A percentile compares a stretch with the other conserved stretches of the same genome.
These are phyloP conservation scores for Pangasius macronema DNA, from an alignment of 2,797 vertebrate genomes.

Conservation along the genomic window DNA sequence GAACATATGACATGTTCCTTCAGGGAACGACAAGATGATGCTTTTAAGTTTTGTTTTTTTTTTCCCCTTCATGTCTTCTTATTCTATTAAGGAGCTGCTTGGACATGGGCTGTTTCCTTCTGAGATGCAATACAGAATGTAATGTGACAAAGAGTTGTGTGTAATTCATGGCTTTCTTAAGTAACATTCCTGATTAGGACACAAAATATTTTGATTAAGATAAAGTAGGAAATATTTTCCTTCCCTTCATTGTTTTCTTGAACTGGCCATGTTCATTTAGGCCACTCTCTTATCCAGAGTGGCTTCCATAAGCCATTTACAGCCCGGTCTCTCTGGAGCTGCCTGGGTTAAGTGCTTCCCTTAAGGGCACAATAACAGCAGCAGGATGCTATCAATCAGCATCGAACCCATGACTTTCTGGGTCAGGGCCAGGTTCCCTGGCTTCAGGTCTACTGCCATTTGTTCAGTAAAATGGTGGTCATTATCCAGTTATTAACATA, in stretches of 20 bases:
- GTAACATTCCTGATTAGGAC: slow-evolving; percentile 13
- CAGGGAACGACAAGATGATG: not conserved
- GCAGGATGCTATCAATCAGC: slow-evolving; percentile 45
- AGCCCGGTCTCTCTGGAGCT: slow-evolving; percentile 31
- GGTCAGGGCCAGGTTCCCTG: not conserved
- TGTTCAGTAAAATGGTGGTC: not conserved
- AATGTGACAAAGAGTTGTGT: not conserved
- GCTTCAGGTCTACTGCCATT: not conserved
- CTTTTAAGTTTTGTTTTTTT: not conserved
- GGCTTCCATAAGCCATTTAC: slow-evolving; percentile 32
- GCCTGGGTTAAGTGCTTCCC: slow-evolving; percentile 43
- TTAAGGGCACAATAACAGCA: slow-evolving; percentile 40
- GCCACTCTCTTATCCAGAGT: slow-evolving; percentile 16
- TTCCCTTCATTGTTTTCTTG: slow-evolving; percentile 14
- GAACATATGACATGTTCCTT: not conserved
- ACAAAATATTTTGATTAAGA: slow-evolving; percentile 14
- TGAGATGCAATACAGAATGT: not conserved
- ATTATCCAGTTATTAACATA: not conserved
- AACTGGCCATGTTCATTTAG: not conserved
- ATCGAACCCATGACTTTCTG: slow-evolving; percentile 25
- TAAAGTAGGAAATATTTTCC: not conserved
- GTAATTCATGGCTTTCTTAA: not conserved
- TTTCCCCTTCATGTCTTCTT: not conserved
- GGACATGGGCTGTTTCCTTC: not conserved
- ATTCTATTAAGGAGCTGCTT: not conserved